Evolutionary conservation across 2,888 invertebrate genomes (phyloP).

Genomic region (Pocota personata): DNA sequence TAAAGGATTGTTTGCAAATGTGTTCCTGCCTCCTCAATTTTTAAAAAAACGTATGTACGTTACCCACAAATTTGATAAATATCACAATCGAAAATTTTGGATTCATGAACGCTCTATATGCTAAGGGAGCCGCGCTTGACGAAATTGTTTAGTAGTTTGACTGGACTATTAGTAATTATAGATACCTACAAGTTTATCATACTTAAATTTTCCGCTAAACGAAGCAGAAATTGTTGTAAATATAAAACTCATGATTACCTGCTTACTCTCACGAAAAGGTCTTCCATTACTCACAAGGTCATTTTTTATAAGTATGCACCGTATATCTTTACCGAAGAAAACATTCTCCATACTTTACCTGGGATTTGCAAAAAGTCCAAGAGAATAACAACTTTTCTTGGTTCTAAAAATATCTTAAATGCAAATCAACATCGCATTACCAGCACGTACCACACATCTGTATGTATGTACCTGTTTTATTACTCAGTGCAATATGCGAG

Average conservation of each 20-base stretch:
- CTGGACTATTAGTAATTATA: too few species aligned
- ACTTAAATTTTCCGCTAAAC: too few species aligned
- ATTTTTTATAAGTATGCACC: background rate
- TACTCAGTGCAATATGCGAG: constrained; percentile 53
- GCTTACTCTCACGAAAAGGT: background rate
- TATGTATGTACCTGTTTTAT: constrained; percentile 18
- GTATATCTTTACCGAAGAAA: background rate
- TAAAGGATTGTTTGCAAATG: too few species aligned
- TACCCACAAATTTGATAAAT: too few species aligned
- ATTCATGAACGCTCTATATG: too few species aligned
- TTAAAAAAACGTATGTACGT: too few species aligned
- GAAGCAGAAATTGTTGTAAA: too few species aligned
- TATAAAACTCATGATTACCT: background rate
- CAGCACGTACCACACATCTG: background rate
- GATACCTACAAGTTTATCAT: too few species aligned
- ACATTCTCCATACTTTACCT: background rate
- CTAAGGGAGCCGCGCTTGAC: too few species aligned
- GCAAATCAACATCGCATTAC: constrained; percentile 24
- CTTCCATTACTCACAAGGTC: background rate
- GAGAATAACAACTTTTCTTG: background rate
- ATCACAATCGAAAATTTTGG: too few species aligned
- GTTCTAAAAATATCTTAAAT: constrained; percentile 44
- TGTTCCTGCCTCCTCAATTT: too few species aligned
- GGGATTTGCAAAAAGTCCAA: constrained; percentile 1
- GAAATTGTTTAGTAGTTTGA: too few species aligned